Base-by-base conservation (phyloP, 1,140 invertebrate genomes). In the Cydia amplana region DNA sequence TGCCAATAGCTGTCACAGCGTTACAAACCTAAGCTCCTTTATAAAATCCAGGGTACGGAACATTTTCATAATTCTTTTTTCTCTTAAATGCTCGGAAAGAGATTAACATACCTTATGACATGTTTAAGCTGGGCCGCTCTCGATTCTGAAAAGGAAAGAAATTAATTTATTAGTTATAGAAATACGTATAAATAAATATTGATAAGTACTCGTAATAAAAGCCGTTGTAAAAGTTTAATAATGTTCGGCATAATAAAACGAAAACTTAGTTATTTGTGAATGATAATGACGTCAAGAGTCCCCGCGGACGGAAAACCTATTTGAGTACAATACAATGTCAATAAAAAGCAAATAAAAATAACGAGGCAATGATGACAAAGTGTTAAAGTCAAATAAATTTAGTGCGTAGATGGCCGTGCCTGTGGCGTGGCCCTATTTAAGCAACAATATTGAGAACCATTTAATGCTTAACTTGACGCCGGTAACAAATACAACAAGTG, bases 341-440 rank as follows among this genome's bases (percentile, higher is more conserved):
- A 83, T 83, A 83, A 81, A 81, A 80, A 73, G 72, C 74, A 64
- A 75, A 80, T 80, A 81, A 83, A 81, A 79, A 77, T 78, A 79
- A 77, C 78, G 72, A 79, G 78, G 75, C 80, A 80, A 83, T 75
- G 77, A 73, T 77, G 77, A 81, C 79, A 76, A 77, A 80, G 76
- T 80, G 82, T 76, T 78, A 80, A 76, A 67, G 80, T 81, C 80
- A 83, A 81, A 73, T 78, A 77, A 79, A 78, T 82, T 77, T 77
- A 32, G 64, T 25, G 49, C 49, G 16, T n/a, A 51, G 49, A 51
- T 51, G 1, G 49, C n/a, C 4, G 49, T 51, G 49, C 16, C 49
- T 18, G n/a, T 51, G 49, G 49, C 49, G 49, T 18, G n/a, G n/a
- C 49, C 49, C 49, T 51, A 18, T 1, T 18, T 18, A 18, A 51